phyloP scores from a whole-genome alignment of 2,113 vertebrate genomes.

The Sciurus niger region DNA sequence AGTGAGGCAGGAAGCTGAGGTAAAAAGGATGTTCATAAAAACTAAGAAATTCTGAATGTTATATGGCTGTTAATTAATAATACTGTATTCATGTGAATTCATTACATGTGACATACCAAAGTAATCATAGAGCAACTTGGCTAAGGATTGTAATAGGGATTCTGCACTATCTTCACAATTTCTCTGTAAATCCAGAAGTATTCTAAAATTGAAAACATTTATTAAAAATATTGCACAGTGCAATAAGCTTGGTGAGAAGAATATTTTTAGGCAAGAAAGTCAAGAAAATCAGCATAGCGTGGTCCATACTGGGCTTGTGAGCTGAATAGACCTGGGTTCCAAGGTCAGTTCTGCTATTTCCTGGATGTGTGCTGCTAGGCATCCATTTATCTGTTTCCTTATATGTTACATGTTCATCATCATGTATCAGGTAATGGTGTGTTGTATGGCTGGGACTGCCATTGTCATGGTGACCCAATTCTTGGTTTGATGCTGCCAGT shows the following conservation, averaged over 20 bases:
- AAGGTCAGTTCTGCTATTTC: background rate
- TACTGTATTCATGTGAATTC: background rate
- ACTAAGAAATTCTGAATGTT: background rate
- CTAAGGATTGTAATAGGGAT: background rate
- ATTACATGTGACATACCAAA: background rate
- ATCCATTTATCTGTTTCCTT: background rate
- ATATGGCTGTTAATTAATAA: background rate
- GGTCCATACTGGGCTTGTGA: background rate
- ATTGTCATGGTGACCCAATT: background rate
- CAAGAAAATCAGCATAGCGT: background rate
- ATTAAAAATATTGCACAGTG: background rate
- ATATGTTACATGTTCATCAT: background rate
- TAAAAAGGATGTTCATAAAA: background rate
- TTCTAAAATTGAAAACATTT: slow-evolving; percentile 22
- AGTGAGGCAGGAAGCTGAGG: background rate
- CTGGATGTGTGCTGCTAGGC: background rate
- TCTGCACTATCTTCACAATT: background rate
- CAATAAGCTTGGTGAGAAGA: slow-evolving; percentile 4
- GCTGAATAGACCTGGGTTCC: background rate
- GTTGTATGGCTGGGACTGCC: background rate
- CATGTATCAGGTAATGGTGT: background rate
- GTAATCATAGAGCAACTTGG: background rate
- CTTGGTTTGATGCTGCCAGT: background rate
- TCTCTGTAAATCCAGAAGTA: slow-evolving; percentile 18
- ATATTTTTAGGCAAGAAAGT: slow-evolving; percentile 16